Conservation (phyloP, 2,797 vertebrate genomes). For the Sebastiscus tertius region DNA sequence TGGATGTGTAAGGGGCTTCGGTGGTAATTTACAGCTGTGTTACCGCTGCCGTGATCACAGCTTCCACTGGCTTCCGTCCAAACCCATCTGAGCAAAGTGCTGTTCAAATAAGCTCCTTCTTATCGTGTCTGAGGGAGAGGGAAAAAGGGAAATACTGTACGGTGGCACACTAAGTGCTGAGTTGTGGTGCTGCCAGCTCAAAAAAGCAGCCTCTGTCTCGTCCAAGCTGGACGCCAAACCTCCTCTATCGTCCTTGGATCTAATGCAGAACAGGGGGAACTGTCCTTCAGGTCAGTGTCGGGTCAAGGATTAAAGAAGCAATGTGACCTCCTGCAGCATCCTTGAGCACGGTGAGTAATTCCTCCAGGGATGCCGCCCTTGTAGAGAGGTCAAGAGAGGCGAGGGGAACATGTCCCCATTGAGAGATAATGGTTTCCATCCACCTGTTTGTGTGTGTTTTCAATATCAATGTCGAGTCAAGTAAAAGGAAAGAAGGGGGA, state of each 20-base stretch:
- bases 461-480: background rate
- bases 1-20: constrained; percentile 30
- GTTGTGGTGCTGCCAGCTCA: constrained; percentile 1
- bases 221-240: background rate
- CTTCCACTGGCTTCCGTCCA: constrained; percentile 47
- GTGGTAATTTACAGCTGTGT: constrained; percentile 43
- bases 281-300: background rate
- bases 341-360: background rate
- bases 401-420: background rate
- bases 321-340: background rate
- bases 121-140: constrained; percentile 35
- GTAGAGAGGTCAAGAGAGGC: background rate
- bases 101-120: constrained; percentile 52
- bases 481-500: background rate
- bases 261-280: background rate
- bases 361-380: background rate
- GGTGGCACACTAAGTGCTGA: constrained; percentile 9
- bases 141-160: background rate
- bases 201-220: background rate
- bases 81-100: constrained; percentile 44
- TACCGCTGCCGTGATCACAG: constrained; percentile 28
- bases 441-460: background rate
- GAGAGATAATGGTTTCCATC: background rate
- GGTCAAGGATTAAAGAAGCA: background rate
- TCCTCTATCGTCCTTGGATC: background rate